These are phyloP conservation scores for Drosophila littoralis DNA, from an alignment of 1,140 invertebrate species.

Conservation along the genomic window DNA sequence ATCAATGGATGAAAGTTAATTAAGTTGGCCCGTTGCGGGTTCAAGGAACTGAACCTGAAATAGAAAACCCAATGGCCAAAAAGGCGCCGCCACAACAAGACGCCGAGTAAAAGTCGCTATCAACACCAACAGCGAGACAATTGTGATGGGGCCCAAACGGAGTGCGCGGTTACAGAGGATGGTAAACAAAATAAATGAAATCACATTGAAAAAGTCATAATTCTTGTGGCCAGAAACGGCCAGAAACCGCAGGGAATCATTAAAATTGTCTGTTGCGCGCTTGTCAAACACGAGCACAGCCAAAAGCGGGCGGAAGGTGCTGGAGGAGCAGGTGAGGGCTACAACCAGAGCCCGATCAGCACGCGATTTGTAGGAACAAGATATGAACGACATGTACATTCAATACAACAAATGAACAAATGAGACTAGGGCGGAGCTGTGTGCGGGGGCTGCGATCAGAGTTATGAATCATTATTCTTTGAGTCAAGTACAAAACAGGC, in stretches of 20 bases:
- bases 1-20: slow-evolving; percentile 72
- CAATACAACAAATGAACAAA: slow-evolving; percentile 60
- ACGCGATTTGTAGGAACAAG: slow-evolving; percentile 80
- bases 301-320: slow-evolving; percentile 1
- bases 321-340: slow-evolving; percentile 10
- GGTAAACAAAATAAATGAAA: slow-evolving; percentile 71
- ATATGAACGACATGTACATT: slow-evolving; percentile 80
- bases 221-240: slow-evolving; percentile 59
- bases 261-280: slow-evolving; percentile 77
- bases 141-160: slow-evolving; percentile 16
- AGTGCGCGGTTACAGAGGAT: background rate
- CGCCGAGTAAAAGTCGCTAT: slow-evolving; percentile 73
- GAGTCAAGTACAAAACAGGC: slow-evolving; percentile 46
- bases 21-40: slow-evolving; percentile 64
- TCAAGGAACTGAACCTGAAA: slow-evolving; percentile 70
- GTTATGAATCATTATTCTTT: slow-evolving; percentile 77
- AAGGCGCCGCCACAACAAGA: slow-evolving; percentile 43
- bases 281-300: slow-evolving; percentile 67
- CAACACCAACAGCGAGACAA: slow-evolving; percentile 72
- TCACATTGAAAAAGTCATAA: slow-evolving; percentile 80
- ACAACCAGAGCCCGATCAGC: slow-evolving; percentile 59
- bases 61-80: slow-evolving; percentile 48
- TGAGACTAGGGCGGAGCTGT: slow-evolving; percentile 14
- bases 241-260: slow-evolving; percentile 75
- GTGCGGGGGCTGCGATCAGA: slow-evolving; percentile 19